Base-by-base conservation (phyloP, 2,888 invertebrate genomes). In the Scaptomyza caliginosa region DNA sequence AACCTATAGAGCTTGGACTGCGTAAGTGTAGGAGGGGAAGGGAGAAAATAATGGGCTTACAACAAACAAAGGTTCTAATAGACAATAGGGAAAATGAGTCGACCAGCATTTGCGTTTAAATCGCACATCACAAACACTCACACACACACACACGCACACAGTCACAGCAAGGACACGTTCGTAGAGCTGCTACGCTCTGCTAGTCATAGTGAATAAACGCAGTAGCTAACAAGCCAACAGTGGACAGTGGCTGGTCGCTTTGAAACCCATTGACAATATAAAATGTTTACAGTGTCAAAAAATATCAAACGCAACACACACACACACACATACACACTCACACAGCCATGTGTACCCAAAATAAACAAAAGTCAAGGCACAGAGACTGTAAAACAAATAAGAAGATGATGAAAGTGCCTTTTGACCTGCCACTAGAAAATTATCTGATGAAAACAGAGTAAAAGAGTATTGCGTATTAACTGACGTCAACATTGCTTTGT, bases 221-320 rank as follows among this genome's bases (percentile, higher is more conserved):
- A 32, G 45, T 40, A 34, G 52, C 55, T 51, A 69, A 65, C 67
- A 68, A 67, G 77, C 38, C 49, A 56, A 60, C 45, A 45, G 51
- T 42, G 36, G 19, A 45, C 23, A 50, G 19, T 26, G 39, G n/a
- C 17, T 40, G 8, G 5, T 49, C 38, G 30, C 48, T 43, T 40
- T 42, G 45, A 58, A 45, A 40, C 40, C 52, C 57, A 43, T 59
- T 62, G 67, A 66, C 64, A 77, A 72, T 63, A 67, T 75, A 65
- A 73, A 86, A 81, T 84, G 79, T 77, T 86, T 75, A 78, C 85
- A 69, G 85, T 81, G 78, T 86, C 85, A 81, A 86, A 81, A 84
- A 82, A 77, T 68, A 84, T 68, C 67, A 81, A 43, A 26, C 24
- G 75, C 70, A 80, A 64, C 74, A 77, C 83, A 21, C 21, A 21